These are phyloP conservation scores for Phasianus colchicus DNA, from an alignment of 2,113 vertebrate genomes.

Conservation along the genomic window DNA sequence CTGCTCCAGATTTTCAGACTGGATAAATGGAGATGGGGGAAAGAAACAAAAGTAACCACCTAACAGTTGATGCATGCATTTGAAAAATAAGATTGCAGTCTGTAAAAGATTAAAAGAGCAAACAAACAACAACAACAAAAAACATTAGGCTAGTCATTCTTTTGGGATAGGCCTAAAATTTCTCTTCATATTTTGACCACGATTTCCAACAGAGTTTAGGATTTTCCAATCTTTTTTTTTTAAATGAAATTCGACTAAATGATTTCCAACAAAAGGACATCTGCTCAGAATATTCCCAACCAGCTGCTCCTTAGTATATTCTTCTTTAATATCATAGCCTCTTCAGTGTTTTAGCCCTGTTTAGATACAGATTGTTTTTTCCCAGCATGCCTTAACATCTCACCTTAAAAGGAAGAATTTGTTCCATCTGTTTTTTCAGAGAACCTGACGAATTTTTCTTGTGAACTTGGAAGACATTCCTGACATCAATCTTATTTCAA, in stretches of 20 bases:
- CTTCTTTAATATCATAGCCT: not conserved
- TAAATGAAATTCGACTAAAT: not conserved
- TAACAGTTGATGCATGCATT: not conserved
- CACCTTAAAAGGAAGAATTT: not conserved
- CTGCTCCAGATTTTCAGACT: not conserved
- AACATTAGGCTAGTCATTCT: fast-evolving
- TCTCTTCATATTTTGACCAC: not conserved
- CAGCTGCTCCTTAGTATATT: slow-evolving; percentile 2
- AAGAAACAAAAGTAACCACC: not conserved
- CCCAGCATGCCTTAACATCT: not conserved
- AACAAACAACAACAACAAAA: not conserved
- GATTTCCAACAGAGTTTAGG: not conserved
- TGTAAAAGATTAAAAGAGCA: not conserved
- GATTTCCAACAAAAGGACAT: slow-evolving; percentile 10
- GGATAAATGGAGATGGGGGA: not conserved
- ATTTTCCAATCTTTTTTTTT: not conserved
- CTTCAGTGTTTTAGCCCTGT: not conserved
- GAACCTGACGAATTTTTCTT: not conserved
- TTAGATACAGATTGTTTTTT: not conserved
- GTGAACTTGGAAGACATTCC: not conserved
- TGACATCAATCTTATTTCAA: not conserved
- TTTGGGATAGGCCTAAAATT: not conserved
- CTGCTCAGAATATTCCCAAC: slow-evolving; percentile 1
- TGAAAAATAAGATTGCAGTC: not conserved
- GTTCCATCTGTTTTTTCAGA: not conserved